These are phyloP conservation scores for Diorhabda elongata DNA, from an alignment of 1,140 invertebrate genomes.

Conservation along the genomic window DNA sequence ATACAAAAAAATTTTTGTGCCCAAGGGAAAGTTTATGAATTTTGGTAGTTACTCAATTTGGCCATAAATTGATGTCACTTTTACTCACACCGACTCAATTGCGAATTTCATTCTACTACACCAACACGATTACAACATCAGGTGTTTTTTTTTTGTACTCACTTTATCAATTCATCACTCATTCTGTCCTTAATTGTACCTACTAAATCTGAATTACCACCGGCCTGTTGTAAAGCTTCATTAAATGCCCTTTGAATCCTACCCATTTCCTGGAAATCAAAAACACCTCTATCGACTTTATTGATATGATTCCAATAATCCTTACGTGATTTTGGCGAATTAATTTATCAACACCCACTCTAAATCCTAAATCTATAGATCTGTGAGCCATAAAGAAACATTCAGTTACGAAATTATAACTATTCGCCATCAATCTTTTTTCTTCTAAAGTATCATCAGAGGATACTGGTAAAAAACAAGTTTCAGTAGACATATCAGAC, in stretches of 20 bases:
- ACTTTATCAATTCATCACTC: conserved; percentile 59
- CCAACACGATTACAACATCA: conserved; percentile 11
- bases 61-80: conserved; percentile 1
- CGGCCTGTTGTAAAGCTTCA: conserved; percentile 54
- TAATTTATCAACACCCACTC: conserved; percentile 75
- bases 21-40: no score
- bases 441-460: conserved; percentile 57
- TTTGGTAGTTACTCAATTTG: conserved; percentile 35
- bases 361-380: conserved; percentile 76
- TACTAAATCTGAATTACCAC: conserved; percentile 52
- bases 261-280: background rate
- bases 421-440: conserved; percentile 50
- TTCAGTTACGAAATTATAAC: conserved; percentile 82
- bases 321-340: conserved; percentile 56
- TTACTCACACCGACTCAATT: background rate
- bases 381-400: conserved; percentile 88
- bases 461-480: conserved; percentile 68
- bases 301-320: background rate
- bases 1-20: no score
- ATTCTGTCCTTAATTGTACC: conserved; percentile 61
- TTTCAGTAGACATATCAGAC: conserved; percentile 65
- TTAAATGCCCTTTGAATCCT: conserved; percentile 50
- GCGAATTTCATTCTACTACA: background rate
- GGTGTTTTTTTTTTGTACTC: conserved; percentile 19
- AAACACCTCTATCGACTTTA: no score